phyloP scores from a whole-genome alignment of 2,113 vertebrate genomes.

The Bothrops jararaca region DNA sequence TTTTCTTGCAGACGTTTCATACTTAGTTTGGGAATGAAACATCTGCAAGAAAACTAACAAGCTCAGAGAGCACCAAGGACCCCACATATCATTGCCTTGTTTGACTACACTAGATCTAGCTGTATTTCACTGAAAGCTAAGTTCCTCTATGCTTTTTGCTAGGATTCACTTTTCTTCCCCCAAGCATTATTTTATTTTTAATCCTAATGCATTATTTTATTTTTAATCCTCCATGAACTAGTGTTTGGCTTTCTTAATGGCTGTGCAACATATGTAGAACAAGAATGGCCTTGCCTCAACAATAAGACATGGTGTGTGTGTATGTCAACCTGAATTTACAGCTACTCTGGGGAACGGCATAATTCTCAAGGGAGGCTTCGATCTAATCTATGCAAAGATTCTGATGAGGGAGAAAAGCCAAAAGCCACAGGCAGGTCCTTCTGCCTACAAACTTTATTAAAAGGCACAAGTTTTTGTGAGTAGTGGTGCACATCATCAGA shows the following conservation, averaged over 20 bases:
- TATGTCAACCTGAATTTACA: constrained; percentile 8
- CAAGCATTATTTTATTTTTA: not conserved
- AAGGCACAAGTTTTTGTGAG: not conserved
- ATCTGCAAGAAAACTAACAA: not conserved
- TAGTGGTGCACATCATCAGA: not conserved
- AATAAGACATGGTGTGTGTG: not conserved
- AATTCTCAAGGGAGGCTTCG: not conserved
- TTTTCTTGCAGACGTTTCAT: not conserved
- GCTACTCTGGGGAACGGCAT: not conserved
- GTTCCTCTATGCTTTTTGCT: not conserved
- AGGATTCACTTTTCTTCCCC: not conserved
- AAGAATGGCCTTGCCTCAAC: not conserved
- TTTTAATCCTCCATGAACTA: not conserved
- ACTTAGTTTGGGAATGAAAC: not conserved
- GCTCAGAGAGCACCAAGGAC: not conserved
- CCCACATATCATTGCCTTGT: not conserved
- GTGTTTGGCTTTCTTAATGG: not conserved
- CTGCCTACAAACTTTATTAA: not conserved
- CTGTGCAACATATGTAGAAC: not conserved
- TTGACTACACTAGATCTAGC: not conserved
- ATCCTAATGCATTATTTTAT: not conserved
- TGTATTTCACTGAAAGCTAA: not conserved
- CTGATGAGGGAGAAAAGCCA: accelerated
- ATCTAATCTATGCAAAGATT: constrained; percentile 18
- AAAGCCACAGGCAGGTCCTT: not conserved